A percentile compares a stretch with the other conserved stretches of the same genome.
phyloP scores from a whole-genome alignment of 2,113 vertebrate genomes.

The Scomber japonicus region DNA sequence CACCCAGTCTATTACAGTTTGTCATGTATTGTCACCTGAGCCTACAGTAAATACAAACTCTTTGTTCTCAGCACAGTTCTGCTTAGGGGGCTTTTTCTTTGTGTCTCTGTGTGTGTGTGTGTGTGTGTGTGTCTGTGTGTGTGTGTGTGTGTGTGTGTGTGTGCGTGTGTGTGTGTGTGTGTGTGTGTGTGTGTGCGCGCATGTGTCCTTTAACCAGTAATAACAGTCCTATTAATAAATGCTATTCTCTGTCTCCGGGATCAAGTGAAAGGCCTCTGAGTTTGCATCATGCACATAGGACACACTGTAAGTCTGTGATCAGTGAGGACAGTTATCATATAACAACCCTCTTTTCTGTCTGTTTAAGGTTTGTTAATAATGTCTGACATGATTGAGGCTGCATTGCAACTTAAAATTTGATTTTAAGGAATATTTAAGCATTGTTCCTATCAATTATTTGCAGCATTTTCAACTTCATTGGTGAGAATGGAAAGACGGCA shows the following conservation, averaged over 20 bases:
- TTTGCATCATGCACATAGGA: background rate
- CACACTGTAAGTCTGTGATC: background rate
- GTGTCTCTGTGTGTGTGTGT: conserved; percentile 25
- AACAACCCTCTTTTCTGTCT: background rate
- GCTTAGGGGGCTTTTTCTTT: conserved; percentile 59
- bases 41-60: conserved; percentile 62
- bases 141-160: conserved; percentile 18
- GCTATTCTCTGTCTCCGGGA: conserved; percentile 33
- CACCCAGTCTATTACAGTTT: conserved; percentile 78
- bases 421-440: background rate
- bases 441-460: background rate
- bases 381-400: background rate
- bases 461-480: background rate
- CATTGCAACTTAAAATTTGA: background rate
- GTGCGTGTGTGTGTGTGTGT: conserved; percentile 6
- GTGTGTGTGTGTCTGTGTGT: conserved; percentile 1
- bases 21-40: conserved; percentile 82
- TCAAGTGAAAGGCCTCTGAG: conserved; percentile 39
- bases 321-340: too few species aligned
- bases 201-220: conserved; percentile 32
- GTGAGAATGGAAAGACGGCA: background rate
- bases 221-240: conserved; percentile 52
- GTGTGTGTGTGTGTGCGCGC: conserved; percentile 18
- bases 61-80: conserved; percentile 74
- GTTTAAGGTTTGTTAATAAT: background rate